Evolutionary conservation across 2,888 invertebrate genomes (phyloP), one percentile per base, ranked within the genome.

Genomic region (Portevinia maculata): DNA sequence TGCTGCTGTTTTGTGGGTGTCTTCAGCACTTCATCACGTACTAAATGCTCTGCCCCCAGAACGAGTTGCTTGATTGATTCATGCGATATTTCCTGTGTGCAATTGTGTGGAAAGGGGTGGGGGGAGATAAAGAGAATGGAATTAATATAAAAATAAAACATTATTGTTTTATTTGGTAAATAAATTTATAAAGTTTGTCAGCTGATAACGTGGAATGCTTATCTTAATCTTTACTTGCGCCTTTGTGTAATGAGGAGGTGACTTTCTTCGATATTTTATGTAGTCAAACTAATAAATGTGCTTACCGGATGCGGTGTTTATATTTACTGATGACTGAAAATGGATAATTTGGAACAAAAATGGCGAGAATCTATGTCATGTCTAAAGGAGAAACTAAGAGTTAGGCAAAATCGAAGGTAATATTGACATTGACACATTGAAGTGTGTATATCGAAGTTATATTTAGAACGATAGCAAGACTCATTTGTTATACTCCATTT

Each of bases 41-140:
- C 96, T 89, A 96, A 92, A 89, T 95, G 94, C 88, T 96, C 96
- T 13, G 96, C 96, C 87, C 95, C 94, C 86, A 94, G 94, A 78
- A 96, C 96, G 76, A 97, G 91, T 89, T 94, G 93, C 87, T 94
- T 94, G 85, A 96, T 94, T 88, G 94, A 93, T 87, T 92, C 92
- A 87, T 93, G 94, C 87, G 90, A 90, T 87, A 90, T 88, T 89
- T 87, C 88, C 89, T 89, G 79, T 46, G 28, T 41, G 41, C 15
- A 7, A 37, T 32, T 44, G 44, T 34, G 44, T 24, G 50, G 46
- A 75, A 76, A 69, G 57, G 52, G 69, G 57, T 62, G 62, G 52
- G 57, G n/a, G 71, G 50, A 64, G 41, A 60, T 60, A 70, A 39
- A 71, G 55, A 41, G 34, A 75, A 50, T 60, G 24, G 50, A 52